A percentile compares a stretch with the other conserved stretches of the same genome.
phyloP scores from a whole-genome alignment of 1,140 invertebrate genomes.

The Drosophila funebris region DNA sequence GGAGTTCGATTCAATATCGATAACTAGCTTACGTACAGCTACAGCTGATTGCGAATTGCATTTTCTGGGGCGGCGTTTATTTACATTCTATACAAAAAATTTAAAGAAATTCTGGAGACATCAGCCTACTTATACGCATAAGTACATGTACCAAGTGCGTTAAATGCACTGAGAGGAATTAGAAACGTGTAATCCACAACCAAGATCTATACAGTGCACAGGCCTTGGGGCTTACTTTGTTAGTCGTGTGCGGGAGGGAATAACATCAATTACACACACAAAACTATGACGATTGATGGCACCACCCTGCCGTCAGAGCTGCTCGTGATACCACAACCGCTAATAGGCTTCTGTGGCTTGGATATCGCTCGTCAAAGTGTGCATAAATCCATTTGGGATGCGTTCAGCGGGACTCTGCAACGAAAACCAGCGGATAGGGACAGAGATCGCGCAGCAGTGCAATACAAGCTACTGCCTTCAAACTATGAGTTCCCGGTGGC shows the following conservation, averaged over 20 bases:
- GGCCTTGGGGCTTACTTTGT: constrained; percentile 17
- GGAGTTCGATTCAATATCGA: constrained; percentile 10
- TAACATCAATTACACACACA: constrained; percentile 20
- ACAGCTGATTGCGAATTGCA: constrained; percentile 49
- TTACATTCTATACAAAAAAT: constrained; percentile 38
- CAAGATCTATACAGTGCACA: background rate
- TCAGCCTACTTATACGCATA: background rate
- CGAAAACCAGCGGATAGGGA: constrained; percentile 79
- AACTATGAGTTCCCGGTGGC: constrained; percentile 94
- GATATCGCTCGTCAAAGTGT: constrained; percentile 93
- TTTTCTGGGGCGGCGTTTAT: constrained; percentile 59
- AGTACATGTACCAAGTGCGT: background rate
- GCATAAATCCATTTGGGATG: constrained; percentile 96
- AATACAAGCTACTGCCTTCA: constrained; percentile 91
- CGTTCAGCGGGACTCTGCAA: constrained; percentile 90
- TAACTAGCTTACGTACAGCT: constrained; percentile 34
- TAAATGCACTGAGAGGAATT: background rate
- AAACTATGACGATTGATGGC: constrained; percentile 83
- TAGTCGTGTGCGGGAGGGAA: constrained; percentile 2
- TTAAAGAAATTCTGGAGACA: background rate
- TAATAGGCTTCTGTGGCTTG: constrained; percentile 93
- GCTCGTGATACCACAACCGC: constrained; percentile 90
- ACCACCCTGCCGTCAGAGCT: constrained; percentile 91
- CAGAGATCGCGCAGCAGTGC: constrained; percentile 91
- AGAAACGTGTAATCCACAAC: background rate